Evolutionary conservation across 2,888 invertebrate species (phyloP).

Genomic region (Bursaphelenchus okinawaensis): DNA sequence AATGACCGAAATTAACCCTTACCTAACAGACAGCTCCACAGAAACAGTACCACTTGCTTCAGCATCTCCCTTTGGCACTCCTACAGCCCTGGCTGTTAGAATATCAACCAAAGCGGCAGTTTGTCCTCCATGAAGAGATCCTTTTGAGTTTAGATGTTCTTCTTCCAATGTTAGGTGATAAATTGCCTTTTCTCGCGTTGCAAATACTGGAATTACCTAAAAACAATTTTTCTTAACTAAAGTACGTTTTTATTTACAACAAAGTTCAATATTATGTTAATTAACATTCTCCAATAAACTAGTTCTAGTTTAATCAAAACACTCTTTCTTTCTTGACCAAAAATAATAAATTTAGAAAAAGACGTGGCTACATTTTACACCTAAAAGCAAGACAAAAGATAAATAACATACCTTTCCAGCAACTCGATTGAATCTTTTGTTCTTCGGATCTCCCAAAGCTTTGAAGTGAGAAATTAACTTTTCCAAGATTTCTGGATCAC

Average conservation of each 20-base stretch:
- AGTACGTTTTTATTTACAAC: no score
- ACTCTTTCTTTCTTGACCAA: no score
- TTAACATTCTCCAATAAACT: no score
- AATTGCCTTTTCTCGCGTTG: constrained; percentile 32
- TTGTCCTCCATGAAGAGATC: constrained; percentile 51
- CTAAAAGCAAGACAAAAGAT: constrained; percentile 10
- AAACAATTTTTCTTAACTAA: no score
- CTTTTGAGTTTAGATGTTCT: constrained; percentile 51
- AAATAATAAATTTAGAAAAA: no score
- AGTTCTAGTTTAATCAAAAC: no score
- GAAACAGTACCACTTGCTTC: constrained; percentile 38
- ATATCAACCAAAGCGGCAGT: constrained; percentile 50
- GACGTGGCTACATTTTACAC: no score
- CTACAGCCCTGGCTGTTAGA: constrained; percentile 44
- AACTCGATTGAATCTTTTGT: constrained; percentile 47
- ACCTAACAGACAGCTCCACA: constrained; percentile 48
- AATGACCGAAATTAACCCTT: constrained; percentile 5
- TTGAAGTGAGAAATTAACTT: neutral
- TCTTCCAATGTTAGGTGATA: constrained; percentile 43
- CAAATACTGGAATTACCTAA: constrained; percentile 33
- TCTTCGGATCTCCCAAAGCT: neutral
- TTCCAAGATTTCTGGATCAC: constrained; percentile 3
- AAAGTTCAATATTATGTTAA: no score
- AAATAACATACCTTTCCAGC: constrained; percentile 35
- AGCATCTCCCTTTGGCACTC: constrained; percentile 37